Percentiles rank a stretch among this genome's conserved stretches.
Evolutionary conservation across 2,888 invertebrate genomes (phyloP).

Genomic region (Lasioglossum pauxillum): DNA sequence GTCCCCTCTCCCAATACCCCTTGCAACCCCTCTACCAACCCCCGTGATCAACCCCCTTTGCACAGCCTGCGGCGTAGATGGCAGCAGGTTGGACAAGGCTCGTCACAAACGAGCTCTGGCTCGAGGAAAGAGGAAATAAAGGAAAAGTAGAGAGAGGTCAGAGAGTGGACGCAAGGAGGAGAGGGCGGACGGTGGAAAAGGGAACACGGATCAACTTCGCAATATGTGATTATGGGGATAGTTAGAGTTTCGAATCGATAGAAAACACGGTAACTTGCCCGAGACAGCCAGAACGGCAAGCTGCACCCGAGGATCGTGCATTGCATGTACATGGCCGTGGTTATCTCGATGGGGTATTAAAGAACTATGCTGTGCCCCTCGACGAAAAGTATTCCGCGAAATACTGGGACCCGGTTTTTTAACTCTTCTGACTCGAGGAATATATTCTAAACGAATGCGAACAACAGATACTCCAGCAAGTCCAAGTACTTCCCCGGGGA

Average conservation of each 20-base stretch:
- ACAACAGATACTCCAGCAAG: not conserved
- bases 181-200: conserved; percentile 14
- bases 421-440: not conserved
- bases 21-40: not conserved
- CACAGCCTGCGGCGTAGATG: conserved; percentile 70
- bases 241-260: conserved; percentile 82
- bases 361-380: not conserved
- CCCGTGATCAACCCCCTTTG: conserved; percentile 19
- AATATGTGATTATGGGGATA: conserved; percentile 81
- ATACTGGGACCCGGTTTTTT: not conserved
- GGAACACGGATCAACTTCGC: conserved; percentile 75
- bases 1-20: conserved; percentile 44
- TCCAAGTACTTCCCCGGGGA: not conserved
- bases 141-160: conserved; percentile 10
- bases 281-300: conserved; percentile 6
- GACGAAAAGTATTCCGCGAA: not conserved
- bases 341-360: not conserved
- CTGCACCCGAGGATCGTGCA: not conserved
- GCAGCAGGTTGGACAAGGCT: conserved; percentile 67
- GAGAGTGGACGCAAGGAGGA: not conserved
- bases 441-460: not conserved
- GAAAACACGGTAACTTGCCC: conserved; percentile 51
- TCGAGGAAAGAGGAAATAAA: conserved; percentile 35
- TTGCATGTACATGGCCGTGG: conserved; percentile 2
- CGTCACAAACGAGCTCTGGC: conserved; percentile 63